Base-by-base conservation (phyloP, 2,888 invertebrate genomes). In the Pelosia muscerda region DNA sequence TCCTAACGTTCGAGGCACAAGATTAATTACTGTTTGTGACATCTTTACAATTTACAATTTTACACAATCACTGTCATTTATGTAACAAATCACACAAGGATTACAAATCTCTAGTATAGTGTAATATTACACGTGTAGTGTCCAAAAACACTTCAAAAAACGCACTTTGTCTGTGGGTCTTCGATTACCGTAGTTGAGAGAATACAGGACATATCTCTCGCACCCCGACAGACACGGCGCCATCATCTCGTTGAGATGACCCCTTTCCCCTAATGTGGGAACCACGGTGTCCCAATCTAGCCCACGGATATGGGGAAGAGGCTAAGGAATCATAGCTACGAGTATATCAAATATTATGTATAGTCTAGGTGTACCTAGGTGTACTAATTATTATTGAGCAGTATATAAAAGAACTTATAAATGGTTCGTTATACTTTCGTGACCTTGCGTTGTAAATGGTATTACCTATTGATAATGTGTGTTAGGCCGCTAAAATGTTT, bases 371-470 rank as follows among this genome's bases (percentile, higher is more conserved):
- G 15, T 4, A 13, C 13, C 25, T 25, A 26, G 13, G 25, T 25
- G 58, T 72, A 55, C 42, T 68, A 73, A 78, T 74, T 68, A 78
- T 63, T 75, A 57, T 56, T 71, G 64, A 70, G 66, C 62, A 64
- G 59, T 73, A 63, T 67, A 71, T 73, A 79, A 74, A 80, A 78
- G 63, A 73, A 73, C 73, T 66, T 70, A 55, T 66, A 66, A 69
- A 59, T 66, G 64, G 66, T 28, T 58, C 66, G 81, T 76, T 75
- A 79, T 70, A 84, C 79, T 82, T 82, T 83, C 73, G 76, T 79
- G 87, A 88, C 88, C 88, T 88, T 88, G 87, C 73, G 68, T 62
- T 76, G 69, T 75, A 81, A 83, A 77, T 77, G 72, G 74, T 79
- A 72, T 74, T 72, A 76, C 70, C 2, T 63, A 70, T 65, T 65